Base-by-base conservation (phyloP, 2,888 invertebrate genomes). In the Synanthedon vespiformis region DNA sequence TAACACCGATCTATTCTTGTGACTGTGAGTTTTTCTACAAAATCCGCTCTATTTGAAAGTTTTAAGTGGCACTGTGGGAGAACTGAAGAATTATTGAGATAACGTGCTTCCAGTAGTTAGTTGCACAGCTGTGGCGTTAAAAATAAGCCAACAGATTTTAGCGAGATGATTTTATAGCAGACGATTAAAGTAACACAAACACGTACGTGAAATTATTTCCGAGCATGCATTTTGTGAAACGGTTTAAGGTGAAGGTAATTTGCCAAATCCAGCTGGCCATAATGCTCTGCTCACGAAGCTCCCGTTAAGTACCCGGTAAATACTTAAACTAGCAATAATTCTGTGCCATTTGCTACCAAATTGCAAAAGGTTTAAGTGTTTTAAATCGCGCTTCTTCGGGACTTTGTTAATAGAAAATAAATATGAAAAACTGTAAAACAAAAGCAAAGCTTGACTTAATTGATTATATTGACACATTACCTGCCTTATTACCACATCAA, bases 181-280 rank as follows among this genome's bases (percentile, higher is more conserved):
- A 70, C 70, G 70, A 61, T 76, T 72, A 74, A 73, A 69, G 68
- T 74, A 66, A 72, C 72, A 72, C 72, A 78, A 80, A 77, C 77
- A 79, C 78, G 78, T 80, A 74, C 68, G 64, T 58, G 60, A 66
- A 76, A 76, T 76, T 70, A 76, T 74, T 74, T 74, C 69, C 71
- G 65, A 57, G 67, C 66, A 72, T 71, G 75, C 66, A 72, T 74
- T 77, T 68, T 72, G 65, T 61, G 65, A 61, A 71, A 67, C 68
- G 65, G 68, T 72, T 75, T 71, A 72, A 73, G 70, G 72, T 68
- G 68, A 67, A 68, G 68, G 67, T 76, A 76, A 76, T 77, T 76
- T 73, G 63, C 64, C 64, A 72, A 57, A 74, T 76, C 70, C 65
- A 63, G 66, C 72, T 74, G 64, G 66, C 59, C 66, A 67, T 70